Evolutionary conservation across 2,888 invertebrate species (phyloP).

Genomic region (Athetis lepigone): DNA sequence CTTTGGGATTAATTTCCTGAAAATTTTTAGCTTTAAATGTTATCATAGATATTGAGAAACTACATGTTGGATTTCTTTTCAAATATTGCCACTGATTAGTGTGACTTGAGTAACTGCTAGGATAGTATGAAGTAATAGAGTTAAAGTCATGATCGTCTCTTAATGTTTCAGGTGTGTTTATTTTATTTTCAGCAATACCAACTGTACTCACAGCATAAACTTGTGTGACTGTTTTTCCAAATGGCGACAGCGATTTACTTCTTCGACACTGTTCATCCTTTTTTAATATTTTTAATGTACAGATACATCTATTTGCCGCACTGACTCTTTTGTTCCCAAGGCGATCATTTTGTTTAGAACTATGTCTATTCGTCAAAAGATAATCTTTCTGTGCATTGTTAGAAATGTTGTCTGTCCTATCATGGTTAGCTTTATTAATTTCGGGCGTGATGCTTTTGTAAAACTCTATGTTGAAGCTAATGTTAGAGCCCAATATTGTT

Average conservation of each 20-base stretch:
- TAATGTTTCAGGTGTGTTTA: slow-evolving; percentile 24
- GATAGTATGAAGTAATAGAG: slow-evolving; percentile 8
- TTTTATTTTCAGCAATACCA: slow-evolving; percentile 12
- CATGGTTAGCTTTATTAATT: slow-evolving; percentile 3
- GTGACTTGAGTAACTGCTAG: slow-evolving; percentile 7
- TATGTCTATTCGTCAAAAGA: background rate
- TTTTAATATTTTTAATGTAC: slow-evolving; percentile 28
- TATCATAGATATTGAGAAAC: slow-evolving; percentile 38
- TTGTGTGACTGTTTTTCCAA: slow-evolving; percentile 17
- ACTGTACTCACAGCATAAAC: slow-evolving; percentile 34
- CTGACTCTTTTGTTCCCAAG: background rate
- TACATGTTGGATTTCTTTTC: slow-evolving; percentile 17
- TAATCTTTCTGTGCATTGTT: slow-evolving; percentile 13
- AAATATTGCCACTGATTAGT: slow-evolving; percentile 29
- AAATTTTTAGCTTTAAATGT: slow-evolving; percentile 28
- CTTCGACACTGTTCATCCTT: slow-evolving; percentile 7
- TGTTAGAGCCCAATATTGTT: slow-evolving; percentile 29
- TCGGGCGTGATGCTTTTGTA: slow-evolving; percentile 17
- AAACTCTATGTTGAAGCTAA: slow-evolving; percentile 41
- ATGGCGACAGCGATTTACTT: slow-evolving; percentile 14
- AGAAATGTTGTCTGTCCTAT: slow-evolving; percentile 12
- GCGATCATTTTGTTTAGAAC: background rate
- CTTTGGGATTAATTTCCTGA: slow-evolving; percentile 15
- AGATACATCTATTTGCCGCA: slow-evolving; percentile 12
- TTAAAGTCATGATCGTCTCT: slow-evolving; percentile 2